Base-by-base conservation (phyloP, 2,797 vertebrate genomes). In the Sebastes paucispinis region DNA sequence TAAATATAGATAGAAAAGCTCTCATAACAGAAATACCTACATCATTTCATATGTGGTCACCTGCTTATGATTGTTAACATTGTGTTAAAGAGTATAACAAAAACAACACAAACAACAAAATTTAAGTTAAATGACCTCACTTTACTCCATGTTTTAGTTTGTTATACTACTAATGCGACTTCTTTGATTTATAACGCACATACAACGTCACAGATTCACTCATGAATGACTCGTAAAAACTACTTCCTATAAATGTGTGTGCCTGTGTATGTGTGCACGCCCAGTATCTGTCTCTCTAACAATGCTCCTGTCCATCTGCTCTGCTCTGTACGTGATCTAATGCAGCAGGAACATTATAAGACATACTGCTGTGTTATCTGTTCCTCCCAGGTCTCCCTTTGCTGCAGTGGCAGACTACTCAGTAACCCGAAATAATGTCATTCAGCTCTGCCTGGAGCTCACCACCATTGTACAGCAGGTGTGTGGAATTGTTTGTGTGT, bases 381-480 rank as follows among this genome's bases (percentile, higher is more conserved):
- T 79, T 79, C 91, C 82, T 72, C 87, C 86, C 96, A 98, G 97
- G 95, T 98, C 97, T 86, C 97, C 97, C 77, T 98, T 98, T 93
- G 97, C 98, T 93, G 96, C 97, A 85, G 98, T 98, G 92, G 97
- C 97, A 90, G 98, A 98, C 95, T 98, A 98, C 88, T 98, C 97
- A 68, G 96, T 98, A 91, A 98, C 97, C 92, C 96, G 97, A 89
- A 98, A 98, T 95, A 98, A 97, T 92, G 97, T 98, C 91, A 98
- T 98, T 93, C 97, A 98, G 91, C 97, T 98, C 88, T 98, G 97
- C 94, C 95, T 99, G 95, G 97, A 99, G 95, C 95, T 99, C 94
- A 98, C 97, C 93, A 97, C 97, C 90, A 98, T 98, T 66, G 97
- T 98, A 87, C 97, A 98, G 95, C 97, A 98, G 97, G 97, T 95